Base-by-base conservation (phyloP, 1,140 invertebrate genomes). In the Atta texana region DNA sequence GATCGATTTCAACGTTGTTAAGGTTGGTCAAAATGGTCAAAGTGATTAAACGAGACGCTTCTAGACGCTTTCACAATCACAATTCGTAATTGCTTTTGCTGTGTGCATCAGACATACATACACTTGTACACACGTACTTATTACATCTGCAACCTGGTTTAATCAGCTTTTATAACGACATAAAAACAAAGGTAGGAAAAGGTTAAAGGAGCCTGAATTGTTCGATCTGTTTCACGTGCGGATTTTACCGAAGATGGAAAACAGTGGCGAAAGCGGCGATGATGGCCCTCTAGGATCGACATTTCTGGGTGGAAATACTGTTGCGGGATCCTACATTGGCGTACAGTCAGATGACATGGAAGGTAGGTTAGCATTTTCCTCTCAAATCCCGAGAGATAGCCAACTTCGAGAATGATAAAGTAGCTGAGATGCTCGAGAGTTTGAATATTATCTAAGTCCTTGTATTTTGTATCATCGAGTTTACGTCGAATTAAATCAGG, bases 231-330 rank as follows among this genome's bases (percentile, higher is more conserved):
- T 21, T 34, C 63, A 21, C 71, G 55, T 49, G 63, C 84, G 59
- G 49, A 39, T 21, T 39, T 49, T 74, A 51, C 18, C 64, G 18
- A 24, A 66, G 78, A 96, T 96, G 96, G 95, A 96, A 91, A 96
- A 96, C 71, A 95, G 95, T 68, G 94, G 95, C 71, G 95, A 96
- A 92, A 96, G 96, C 91, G 95, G 95, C 12, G 95, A 96, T 80
- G 95, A 96, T 63, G 93, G 92, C 21, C 93, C 94, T 61, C 72
- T 94, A 55, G 91, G 92, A 86, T 69, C 94, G 49, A 74, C 95
- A n/a, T 94, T 96, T 92, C 91, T 94, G 88, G 88, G 93, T 16
- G 92, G 95, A 90, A 81, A 93, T 64, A 90, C 92, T 66, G 91
- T 96, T 44, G 87, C 94, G 80, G 85, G 91, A 28, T 93, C 93